These are phyloP conservation scores for Oxyteleia sp. DNA, from an alignment of 2,888 invertebrate genomes.

Conservation along the genomic window DNA sequence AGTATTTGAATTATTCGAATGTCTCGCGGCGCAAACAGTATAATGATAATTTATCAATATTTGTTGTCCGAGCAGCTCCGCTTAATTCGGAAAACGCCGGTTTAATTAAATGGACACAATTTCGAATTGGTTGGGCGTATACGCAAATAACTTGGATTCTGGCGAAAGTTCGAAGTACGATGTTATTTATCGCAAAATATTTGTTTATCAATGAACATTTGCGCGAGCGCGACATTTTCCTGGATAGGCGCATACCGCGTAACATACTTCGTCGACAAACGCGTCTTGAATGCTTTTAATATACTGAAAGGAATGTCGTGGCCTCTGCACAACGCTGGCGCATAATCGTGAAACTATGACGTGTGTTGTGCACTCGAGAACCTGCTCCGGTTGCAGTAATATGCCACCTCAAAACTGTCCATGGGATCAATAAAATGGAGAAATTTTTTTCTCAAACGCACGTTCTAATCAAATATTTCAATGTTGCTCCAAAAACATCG, in stretches of 20 bases:
- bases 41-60: too few relatives aligned
- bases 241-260: neutral
- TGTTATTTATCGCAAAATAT: constrained; percentile 14
- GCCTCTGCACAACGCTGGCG: constrained; percentile 35
- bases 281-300: constrained; percentile 59
- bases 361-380: constrained; percentile 57
- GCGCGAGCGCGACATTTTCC: constrained; percentile 11
- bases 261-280: constrained; percentile 14
- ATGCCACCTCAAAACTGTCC: too few relatives aligned
- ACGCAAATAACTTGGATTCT: neutral
- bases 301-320: constrained; percentile 62
- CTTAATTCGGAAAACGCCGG: neutral
- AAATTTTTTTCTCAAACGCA: too few relatives aligned
- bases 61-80: too few relatives aligned
- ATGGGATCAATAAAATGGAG: too few relatives aligned
- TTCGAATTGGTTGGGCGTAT: neutral
- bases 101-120: neutral
- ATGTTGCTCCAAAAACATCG: too few relatives aligned
- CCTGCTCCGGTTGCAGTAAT: too few relatives aligned
- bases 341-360: constrained; percentile 61
- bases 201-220: constrained; percentile 24
- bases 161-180: neutral
- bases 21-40: too few relatives aligned
- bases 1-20: too few relatives aligned
- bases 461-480: too few relatives aligned